A percentile compares a stretch with the other conserved stretches of the same genome.
Conservation (phyloP, 2,888 invertebrate species). For the Mimachlamys varia region DNA sequence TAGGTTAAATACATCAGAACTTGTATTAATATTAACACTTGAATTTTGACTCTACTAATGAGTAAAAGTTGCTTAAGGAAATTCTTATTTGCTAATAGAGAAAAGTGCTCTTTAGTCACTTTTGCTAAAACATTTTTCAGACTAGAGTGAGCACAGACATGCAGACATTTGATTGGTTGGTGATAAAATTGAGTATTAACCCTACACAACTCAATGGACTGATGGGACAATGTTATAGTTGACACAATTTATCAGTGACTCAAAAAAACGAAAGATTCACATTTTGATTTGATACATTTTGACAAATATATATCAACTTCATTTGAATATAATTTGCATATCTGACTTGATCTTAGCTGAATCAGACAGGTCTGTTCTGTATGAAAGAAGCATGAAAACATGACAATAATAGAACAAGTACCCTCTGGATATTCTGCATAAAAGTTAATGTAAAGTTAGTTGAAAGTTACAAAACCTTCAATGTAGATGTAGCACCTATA, state of each 20-base stretch:
- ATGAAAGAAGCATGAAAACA: not conserved
- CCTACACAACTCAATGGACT: not conserved
- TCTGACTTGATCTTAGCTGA: not conserved
- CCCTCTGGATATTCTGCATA: not conserved
- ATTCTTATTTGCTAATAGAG: too few relatives aligned
- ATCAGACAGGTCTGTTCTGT: not conserved
- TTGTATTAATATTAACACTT: too few relatives aligned
- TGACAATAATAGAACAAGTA: not conserved
- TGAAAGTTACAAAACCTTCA: too few relatives aligned
- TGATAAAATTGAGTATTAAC: too few relatives aligned
- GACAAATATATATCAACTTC: not conserved
- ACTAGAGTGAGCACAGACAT: too few relatives aligned
- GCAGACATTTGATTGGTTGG: too few relatives aligned
- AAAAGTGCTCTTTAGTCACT: too few relatives aligned
- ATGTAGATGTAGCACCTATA: too few relatives aligned
- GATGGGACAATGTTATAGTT: not conserved
- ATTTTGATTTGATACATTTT: not conserved
- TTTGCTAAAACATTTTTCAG: too few relatives aligned
- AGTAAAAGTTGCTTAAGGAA: too few relatives aligned
- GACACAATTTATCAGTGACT: not conserved
- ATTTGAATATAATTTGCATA: slow-evolving; percentile 2
- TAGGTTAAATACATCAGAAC: too few relatives aligned
- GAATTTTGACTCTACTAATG: too few relatives aligned
- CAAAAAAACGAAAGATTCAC: not conserved
- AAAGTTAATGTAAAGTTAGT: not conserved